Evolutionary conservation across 2,113 vertebrate genomes (phyloP).

Genomic region (Dissostichus mawsoni): DNA sequence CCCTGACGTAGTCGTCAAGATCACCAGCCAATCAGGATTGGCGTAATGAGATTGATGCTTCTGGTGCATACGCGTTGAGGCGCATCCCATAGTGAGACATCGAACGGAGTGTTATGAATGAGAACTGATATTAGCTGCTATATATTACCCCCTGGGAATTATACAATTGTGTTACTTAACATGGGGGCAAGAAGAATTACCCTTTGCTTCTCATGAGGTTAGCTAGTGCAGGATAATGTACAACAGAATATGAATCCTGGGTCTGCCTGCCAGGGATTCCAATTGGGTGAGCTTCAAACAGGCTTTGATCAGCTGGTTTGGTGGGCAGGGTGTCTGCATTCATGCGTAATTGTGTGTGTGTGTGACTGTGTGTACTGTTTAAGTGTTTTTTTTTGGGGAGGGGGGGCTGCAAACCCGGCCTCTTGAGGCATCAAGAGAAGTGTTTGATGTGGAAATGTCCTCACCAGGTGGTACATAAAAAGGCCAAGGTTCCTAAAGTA

Average conservation of each 20-base stretch:
- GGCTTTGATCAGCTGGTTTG: constrained; percentile 68
- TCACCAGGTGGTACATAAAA: constrained; percentile 61
- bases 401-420: constrained; percentile 25
- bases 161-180: neutral
- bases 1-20: too few species aligned
- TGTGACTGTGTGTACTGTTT: constrained; percentile 12
- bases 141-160: neutral
- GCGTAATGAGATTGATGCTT: too few species aligned
- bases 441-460: constrained; percentile 80
- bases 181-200: neutral
- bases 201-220: neutral
- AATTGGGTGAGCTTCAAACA: constrained; percentile 46
- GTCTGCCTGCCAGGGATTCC: constrained; percentile 41
- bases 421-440: constrained; percentile 55
- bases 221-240: constrained; percentile 3
- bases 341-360: neutral
- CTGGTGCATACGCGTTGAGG: too few species aligned
- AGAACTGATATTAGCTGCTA: too few species aligned
- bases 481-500: constrained; percentile 67
- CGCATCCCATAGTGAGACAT: too few species aligned
- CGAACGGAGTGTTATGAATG: too few species aligned
- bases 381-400: neutral
- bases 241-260: constrained; percentile 51
- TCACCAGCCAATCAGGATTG: too few species aligned
- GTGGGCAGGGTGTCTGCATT: constrained; percentile 16